Evolutionary conservation across 2,113 vertebrate species (phyloP), one percentile per base, ranked within the genome.

Genomic region (Brachyhypopomus occidentalis): DNA sequence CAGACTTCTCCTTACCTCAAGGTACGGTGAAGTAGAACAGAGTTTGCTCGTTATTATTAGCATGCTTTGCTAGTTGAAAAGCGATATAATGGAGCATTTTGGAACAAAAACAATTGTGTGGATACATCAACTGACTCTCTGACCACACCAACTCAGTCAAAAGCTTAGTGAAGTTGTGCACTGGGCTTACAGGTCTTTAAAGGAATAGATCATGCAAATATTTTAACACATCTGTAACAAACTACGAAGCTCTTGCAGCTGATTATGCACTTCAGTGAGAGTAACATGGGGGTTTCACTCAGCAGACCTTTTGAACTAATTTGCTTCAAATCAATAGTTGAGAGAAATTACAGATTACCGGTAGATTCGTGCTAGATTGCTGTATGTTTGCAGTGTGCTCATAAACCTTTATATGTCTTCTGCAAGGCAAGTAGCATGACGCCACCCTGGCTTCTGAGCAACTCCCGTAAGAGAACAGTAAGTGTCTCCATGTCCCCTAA

Each of bases 381-480:
- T 86, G 23, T 81, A 72, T 82, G 12, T 23, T n/a, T 73, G 4
- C 4, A 58, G 22, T 4, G 14, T 58, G 17, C 9, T 41, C 48
- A 69, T 67, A 22, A 41, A 30, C 34, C 64, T 12, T 80, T 74
- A 66, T 83, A 20, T 75, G 17, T 84, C 2, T 84, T 77, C 17
- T 71, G 34, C 72, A 91, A 99, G 97, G 95, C 95, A 92, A 93
- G 95, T 89, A 94, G 94, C 91, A 92, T 95, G 88, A 93, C 95
- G 84, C 95, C 96, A 91, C 96, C 96, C 91, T 98, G 97, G 97
- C 94, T 97, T 91, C 94, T 95, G 86, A 96, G 94, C 88, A 97
- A 96, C 93, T 98, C 97, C 89, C 95, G 98, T 80, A 99, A 99
- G 93, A 95, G 97, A 97, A 97, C 98, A 91, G 97, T 99, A 91